phyloP scores from a whole-genome alignment of 2,797 vertebrate species.

The Esox masquinongy region DNA sequence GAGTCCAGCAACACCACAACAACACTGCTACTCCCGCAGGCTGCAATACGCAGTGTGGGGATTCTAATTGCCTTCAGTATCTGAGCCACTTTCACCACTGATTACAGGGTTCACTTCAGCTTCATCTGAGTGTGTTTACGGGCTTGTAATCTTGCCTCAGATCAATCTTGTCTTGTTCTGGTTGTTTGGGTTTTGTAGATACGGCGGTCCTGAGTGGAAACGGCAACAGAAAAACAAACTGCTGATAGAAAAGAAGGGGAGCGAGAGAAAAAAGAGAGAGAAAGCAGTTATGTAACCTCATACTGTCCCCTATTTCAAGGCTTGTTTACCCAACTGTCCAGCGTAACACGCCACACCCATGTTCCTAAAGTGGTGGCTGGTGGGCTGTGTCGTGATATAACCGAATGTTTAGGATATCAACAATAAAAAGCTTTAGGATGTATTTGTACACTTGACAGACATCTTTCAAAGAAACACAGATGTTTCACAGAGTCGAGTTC shows the following conservation, averaged over 20 bases:
- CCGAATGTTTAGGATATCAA: conserved; percentile 5
- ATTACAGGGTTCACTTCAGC: conserved; percentile 35
- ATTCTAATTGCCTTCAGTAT: conserved; percentile 48
- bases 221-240: conserved; percentile 58
- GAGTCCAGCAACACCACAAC: conserved; percentile 47
- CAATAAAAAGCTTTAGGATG: background rate
- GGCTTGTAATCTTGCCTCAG: conserved; percentile 59
- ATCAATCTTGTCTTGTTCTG: conserved; percentile 57
- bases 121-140: conserved; percentile 30
- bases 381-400: conserved; percentile 23
- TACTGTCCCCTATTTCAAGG: conserved; percentile 7
- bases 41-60: conserved; percentile 37
- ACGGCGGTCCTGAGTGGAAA: conserved; percentile 51
- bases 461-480: no score
- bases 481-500: background rate
- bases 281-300: conserved; percentile 54
- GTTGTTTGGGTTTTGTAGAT: conserved; percentile 73
- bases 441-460: background rate
- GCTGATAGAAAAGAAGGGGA: conserved; percentile 40
- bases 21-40: background rate
- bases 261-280: background rate
- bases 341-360: conserved; percentile 19
- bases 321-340: conserved; percentile 51
- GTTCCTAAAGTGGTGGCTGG: conserved; percentile 41
- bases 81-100: conserved; percentile 39